phyloP scores from a whole-genome alignment of 2,113 vertebrate species.

The Oncorhynchus masou region DNA sequence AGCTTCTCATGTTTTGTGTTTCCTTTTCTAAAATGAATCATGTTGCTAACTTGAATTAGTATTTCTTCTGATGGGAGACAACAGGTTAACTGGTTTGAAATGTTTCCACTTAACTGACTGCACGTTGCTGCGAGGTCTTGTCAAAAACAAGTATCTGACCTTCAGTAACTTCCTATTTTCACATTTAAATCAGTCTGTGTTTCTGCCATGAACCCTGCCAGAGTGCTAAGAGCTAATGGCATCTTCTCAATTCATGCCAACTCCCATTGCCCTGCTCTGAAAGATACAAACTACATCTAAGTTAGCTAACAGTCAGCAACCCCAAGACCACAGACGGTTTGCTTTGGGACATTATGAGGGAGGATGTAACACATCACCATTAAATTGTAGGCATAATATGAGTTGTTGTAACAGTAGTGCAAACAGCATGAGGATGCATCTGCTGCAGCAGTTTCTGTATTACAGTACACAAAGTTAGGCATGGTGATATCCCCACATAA shows the following conservation, averaged over 20 bases:
- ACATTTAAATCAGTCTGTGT: conserved; percentile 68
- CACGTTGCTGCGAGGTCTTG: conserved; percentile 34
- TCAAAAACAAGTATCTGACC: conserved; percentile 58
- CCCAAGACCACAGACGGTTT: background rate
- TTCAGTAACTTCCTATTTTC: conserved; percentile 58
- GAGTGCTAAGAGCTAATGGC: conserved; percentile 71
- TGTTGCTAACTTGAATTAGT: conserved; percentile 15
- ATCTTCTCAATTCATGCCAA: conserved; percentile 51
- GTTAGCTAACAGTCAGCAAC: background rate
- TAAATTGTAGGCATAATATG: background rate
- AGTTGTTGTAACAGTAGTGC: background rate
- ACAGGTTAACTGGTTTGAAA: conserved; percentile 46
- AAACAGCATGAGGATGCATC: too few species aligned
- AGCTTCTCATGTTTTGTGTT: background rate
- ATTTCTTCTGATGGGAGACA: conserved; percentile 22
- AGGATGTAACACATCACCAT: background rate
- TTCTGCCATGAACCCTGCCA: conserved; percentile 57
- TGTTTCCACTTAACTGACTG: conserved; percentile 45
- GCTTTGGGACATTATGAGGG: background rate
- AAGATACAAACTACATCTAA: background rate
- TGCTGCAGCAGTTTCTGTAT: too few species aligned
- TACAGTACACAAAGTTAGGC: too few species aligned
- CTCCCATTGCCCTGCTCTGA: conserved; percentile 6
- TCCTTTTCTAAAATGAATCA: background rate
- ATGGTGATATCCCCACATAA: too few species aligned